Conservation (phyloP, 64 coral and sea anemone species). For the Platygyra sinensis region DNA sequence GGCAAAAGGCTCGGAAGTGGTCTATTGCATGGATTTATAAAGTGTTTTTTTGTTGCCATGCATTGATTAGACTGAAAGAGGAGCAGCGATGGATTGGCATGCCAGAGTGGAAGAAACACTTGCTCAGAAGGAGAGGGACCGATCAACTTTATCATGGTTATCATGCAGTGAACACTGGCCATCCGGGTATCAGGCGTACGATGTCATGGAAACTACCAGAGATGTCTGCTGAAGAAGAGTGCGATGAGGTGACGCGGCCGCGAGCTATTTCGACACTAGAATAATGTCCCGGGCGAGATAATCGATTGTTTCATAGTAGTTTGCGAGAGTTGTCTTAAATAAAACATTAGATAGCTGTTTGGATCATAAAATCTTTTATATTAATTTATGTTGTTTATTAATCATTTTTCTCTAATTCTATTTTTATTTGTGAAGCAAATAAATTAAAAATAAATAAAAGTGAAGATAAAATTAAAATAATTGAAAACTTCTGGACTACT, state of each 20-base stretch:
- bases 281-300: neutral
- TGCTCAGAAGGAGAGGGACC: constrained; percentile 9
- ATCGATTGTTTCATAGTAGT: neutral
- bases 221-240: neutral
- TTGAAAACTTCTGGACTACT: no score
- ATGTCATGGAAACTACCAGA: neutral
- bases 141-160: neutral
- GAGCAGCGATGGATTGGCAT: constrained; percentile 28
- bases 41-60: neutral
- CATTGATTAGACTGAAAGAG: constrained; percentile 19
- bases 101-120: constrained; percentile 57
- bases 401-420: no score
- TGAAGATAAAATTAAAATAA: no score
- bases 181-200: no score
- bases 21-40: no score
- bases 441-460: no score
- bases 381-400: no score
- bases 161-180: neutral
- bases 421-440: no score
- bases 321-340: no score
- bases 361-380: no score
- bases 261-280: neutral
- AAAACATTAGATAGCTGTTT: no score
- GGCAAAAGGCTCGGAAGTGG: no score
- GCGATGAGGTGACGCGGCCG: neutral